These are phyloP conservation scores for Synergus japonicus DNA, from an alignment of 2,888 invertebrate genomes.

Conservation along the genomic window DNA sequence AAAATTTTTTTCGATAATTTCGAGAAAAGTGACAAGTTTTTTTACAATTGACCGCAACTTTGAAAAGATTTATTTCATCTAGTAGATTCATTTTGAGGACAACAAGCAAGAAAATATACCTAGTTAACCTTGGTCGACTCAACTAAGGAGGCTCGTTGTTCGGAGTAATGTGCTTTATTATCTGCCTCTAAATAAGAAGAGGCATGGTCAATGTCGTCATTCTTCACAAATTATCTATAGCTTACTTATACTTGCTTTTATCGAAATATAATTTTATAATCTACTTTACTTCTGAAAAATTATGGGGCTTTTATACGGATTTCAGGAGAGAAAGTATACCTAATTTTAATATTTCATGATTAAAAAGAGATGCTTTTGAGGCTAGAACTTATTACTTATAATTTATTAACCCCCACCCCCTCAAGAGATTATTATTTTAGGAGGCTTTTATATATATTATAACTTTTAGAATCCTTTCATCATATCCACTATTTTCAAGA, in stretches of 20 bases:
- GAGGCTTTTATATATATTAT: too few relatives aligned
- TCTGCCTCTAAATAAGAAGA: slow-evolving; percentile 4
- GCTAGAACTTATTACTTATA: too few relatives aligned
- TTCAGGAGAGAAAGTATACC: too few relatives aligned
- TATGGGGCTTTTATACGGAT: too few relatives aligned
- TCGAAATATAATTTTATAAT: background rate
- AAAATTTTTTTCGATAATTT: background rate
- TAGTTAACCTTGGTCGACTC: slow-evolving; percentile 5
- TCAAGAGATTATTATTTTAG: slow-evolving; percentile 9
- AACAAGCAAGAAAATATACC: slow-evolving; percentile 1
- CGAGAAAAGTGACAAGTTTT: background rate
- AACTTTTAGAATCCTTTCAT: background rate
- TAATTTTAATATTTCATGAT: too few relatives aligned
- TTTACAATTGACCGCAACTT: background rate
- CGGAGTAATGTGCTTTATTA: slow-evolving; percentile 13
- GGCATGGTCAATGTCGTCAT: background rate
- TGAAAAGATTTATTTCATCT: background rate
- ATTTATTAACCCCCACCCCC: too few relatives aligned
- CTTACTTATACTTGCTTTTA: background rate
- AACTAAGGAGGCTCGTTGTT: background rate
- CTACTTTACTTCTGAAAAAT: too few relatives aligned
- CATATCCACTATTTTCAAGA: background rate
- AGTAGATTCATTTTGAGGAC: background rate
- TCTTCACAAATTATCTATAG: background rate
- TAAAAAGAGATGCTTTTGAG: too few relatives aligned